Evolutionary conservation across 2,113 vertebrate genomes (phyloP), one percentile per base, ranked within the genome.

Genomic region (Psittacus erithacus): DNA sequence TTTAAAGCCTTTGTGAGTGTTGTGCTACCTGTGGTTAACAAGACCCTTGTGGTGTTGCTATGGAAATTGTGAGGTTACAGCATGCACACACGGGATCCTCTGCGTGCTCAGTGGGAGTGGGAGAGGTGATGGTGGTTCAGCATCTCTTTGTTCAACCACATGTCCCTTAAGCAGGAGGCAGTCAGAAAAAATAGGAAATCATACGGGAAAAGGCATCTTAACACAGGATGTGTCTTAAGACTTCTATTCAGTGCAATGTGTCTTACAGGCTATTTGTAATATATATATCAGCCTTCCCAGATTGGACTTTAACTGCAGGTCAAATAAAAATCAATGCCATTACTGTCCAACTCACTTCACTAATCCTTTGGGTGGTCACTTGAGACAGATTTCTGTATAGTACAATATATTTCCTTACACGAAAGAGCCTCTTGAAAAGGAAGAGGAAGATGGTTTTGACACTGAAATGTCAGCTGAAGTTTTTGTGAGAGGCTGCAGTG

Each of bases 31-130:
- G 68, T 83, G 64, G 90, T 83, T 92, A 90, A 82, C 59, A 59
- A 71, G 64, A 80, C 90, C 28, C 43, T 93, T 88, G 55, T 92
- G 64, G 62, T 88, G 94, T 94, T 97, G 91, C 95, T 95, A 92
- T 94, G 91, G 96, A 89, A 95, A 95, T 96, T 41, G 73, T 71
- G 64, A 91, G 82, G 46, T 76, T 94, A 73, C 65, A 43, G 41
- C 7, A 44, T 17, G 57, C 16, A 11, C 47, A 24, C 0, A 1
- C 70, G 24, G 65, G 62, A 78, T 81, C 57, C 65, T 93, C 57
- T 94, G 50, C 69, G 47, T 0, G 0, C 47, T 75, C 28, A 60
- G 18, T 33, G 60, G 59, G 29, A 81, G 60, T 57, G 38, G 52
- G 71, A 92, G 62, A 92, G 33, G 41, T 86, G 44, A 25, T 2